A percentile compares a stretch with the other conserved stretches of the same genome.
Evolutionary conservation across 2,888 invertebrate genomes (phyloP).

Genomic region (Patella pellucida): DNA sequence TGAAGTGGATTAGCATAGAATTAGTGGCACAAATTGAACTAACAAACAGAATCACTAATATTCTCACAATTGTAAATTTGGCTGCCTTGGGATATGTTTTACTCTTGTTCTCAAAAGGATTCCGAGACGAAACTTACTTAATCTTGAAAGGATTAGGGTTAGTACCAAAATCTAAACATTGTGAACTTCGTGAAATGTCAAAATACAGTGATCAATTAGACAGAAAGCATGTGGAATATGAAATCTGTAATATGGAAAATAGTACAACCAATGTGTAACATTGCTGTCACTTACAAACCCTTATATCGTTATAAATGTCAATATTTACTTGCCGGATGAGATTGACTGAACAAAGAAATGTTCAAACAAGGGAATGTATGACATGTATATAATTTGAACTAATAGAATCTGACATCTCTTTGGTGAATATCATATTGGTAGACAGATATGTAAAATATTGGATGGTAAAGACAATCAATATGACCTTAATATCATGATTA

Average conservation of each 20-base stretch:
- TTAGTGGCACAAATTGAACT: slow-evolving; percentile 36
- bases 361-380: neutral
- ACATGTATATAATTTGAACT: too few relatives aligned
- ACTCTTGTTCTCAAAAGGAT: slow-evolving; percentile 30
- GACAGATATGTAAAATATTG: too few relatives aligned
- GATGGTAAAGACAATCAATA: too few relatives aligned
- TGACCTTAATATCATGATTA: too few relatives aligned
- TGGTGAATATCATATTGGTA: too few relatives aligned
- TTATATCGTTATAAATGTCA: too few relatives aligned
- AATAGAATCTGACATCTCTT: too few relatives aligned
- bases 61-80: slow-evolving; percentile 36
- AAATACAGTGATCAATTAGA: slow-evolving; percentile 20
- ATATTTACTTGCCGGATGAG: neutral
- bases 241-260: slow-evolving; percentile 36
- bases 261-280: slow-evolving; percentile 14
- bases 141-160: slow-evolving; percentile 27
- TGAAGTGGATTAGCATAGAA: slow-evolving; percentile 31
- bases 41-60: slow-evolving; percentile 37
- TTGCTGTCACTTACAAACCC: too few relatives aligned
- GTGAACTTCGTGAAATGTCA: slow-evolving; percentile 33
- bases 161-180: slow-evolving; percentile 36
- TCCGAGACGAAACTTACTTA: slow-evolving; percentile 28
- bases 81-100: slow-evolving; percentile 34
- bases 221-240: slow-evolving; percentile 37
- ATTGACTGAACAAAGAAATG: neutral